Conservation (phyloP, 2,113 vertebrate species). For the Odontesthes bonariensis region DNA sequence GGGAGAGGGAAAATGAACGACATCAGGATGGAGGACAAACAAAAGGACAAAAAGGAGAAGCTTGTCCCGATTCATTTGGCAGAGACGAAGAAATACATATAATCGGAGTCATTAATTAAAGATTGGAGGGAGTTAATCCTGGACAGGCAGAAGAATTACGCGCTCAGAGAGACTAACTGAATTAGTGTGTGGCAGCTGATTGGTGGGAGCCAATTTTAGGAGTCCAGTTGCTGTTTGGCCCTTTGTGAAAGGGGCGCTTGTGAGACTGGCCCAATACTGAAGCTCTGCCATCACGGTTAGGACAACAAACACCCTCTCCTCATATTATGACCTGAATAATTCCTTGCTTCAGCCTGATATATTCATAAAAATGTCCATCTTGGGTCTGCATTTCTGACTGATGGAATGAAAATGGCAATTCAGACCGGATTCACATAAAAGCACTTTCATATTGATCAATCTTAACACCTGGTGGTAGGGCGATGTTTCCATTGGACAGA, state of each 20-base stretch:
- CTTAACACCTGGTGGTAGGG: constrained; percentile 21
- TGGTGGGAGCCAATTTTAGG: constrained; percentile 55
- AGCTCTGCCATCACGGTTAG: constrained; percentile 38
- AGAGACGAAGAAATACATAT: constrained; percentile 46
- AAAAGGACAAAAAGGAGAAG: constrained; percentile 56
- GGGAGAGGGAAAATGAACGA: constrained; percentile 37
- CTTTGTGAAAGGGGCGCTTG: constrained; percentile 43
- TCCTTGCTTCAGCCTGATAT: constrained; percentile 33
- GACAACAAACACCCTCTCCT: constrained; percentile 27
- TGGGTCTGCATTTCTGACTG: constrained; percentile 30
- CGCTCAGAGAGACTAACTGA: constrained; percentile 43
- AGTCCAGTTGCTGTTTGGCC: constrained; percentile 33
- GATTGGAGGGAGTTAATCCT: constrained; percentile 60
- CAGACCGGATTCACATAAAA: constrained; percentile 28
- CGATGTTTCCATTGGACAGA: constrained; percentile 12
- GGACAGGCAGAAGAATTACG: constrained; percentile 38
- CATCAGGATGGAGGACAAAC: constrained; percentile 61
- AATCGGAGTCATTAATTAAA: constrained; percentile 64
- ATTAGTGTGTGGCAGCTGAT: constrained; percentile 42
- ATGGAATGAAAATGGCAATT: constrained; percentile 40
- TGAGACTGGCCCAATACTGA: constrained; percentile 33
- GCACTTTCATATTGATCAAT: constrained; percentile 36
- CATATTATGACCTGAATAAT: constrained; percentile 52
- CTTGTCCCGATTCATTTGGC: constrained; percentile 53
- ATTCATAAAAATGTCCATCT: constrained; percentile 36